Percentiles rank a stretch among this genome's conserved stretches.
phyloP scores from a whole-genome alignment of 2,888 invertebrate species.

The Metellina segmentata region DNA sequence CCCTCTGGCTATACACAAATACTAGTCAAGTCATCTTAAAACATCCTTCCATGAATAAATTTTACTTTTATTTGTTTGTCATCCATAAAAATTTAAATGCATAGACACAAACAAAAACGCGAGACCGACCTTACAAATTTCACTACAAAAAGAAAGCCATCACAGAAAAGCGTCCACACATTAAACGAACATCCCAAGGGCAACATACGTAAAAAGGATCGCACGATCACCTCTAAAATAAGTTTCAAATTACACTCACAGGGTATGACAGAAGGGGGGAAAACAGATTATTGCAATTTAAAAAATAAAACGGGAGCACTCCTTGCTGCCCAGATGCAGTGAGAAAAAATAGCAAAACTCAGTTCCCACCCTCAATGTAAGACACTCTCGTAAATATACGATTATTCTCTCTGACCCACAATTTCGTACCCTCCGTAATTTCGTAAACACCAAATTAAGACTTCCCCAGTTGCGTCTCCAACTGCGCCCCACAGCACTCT shows the following conservation, averaged over 20 bases:
- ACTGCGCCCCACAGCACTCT: background rate
- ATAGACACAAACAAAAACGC: background rate
- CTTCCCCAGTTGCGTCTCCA: background rate
- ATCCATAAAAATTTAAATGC: background rate
- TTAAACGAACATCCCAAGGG: background rate
- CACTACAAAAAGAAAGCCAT: background rate
- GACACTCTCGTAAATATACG: slow-evolving; percentile 34
- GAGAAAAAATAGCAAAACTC: background rate
- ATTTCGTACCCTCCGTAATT: slow-evolving; percentile 11
- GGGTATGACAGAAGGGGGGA: background rate
- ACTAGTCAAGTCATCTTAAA: too few relatives aligned
- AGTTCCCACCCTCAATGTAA: slow-evolving; percentile 44
- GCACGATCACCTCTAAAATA: background rate
- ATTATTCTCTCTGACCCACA: slow-evolving; percentile 37
- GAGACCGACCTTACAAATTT: background rate
- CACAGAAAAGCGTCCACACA: background rate
- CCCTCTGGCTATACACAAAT: too few relatives aligned
- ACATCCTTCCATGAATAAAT: too few relatives aligned
- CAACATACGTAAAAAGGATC: background rate
- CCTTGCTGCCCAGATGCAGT: background rate
- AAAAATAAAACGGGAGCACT: background rate
- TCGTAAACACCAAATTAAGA: slow-evolving; percentile 48
- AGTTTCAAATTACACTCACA: background rate
- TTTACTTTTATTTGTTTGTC: background rate
- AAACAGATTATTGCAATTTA: background rate